Base-by-base conservation (phyloP, 1,140 invertebrate genomes). In the Penaeus vannamei region DNA sequence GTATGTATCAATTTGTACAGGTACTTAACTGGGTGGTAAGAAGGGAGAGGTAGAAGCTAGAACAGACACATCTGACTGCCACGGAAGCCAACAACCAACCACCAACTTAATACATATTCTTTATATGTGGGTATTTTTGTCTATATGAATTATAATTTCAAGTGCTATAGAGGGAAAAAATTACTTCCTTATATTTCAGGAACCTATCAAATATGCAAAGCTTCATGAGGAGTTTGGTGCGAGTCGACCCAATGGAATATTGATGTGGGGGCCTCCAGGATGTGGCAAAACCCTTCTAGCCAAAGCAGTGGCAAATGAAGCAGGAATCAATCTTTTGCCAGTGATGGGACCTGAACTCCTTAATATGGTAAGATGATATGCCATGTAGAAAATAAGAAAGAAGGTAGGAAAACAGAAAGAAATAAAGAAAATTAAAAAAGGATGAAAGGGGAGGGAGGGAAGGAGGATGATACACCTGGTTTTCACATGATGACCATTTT, bases 311-410 rank as follows among this genome's bases (percentile, higher is more conserved):
- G 97, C 98, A 10, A 99, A 99, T 94, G 98, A 99, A 94, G 97
- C 97, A 84, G 98, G 97, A 66, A 96, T 99, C 20, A 99, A 99
- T 93, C 99, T 99, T 91, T 98, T 99, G 91, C 98, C 97, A 23
- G 97, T 99, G 20, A 99, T 99, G 94, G 98, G 98, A 22, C 98
- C 98, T 19, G 98, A 99, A 93, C 93, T 99, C 42, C 93, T 99
- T 36, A 99, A 98, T 92, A 99, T 99, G 97, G 97, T 97, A 92
- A 93, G 90, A 46, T 59, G 60, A 66, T 23, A n/a, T 64, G 53
- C 8, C 17, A 17, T 1, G 12, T 53, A 53, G 53, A 53, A 12
- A 53, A 53, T 14, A 12, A 17, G 53, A 17, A 53, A 53, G 53
- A 53, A 53, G 53, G 53, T 14, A 53, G 53, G 53, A 17, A 53